These are phyloP conservation scores for Cantharis nigra DNA, from an alignment of 2,888 invertebrate species.

Conservation along the genomic window DNA sequence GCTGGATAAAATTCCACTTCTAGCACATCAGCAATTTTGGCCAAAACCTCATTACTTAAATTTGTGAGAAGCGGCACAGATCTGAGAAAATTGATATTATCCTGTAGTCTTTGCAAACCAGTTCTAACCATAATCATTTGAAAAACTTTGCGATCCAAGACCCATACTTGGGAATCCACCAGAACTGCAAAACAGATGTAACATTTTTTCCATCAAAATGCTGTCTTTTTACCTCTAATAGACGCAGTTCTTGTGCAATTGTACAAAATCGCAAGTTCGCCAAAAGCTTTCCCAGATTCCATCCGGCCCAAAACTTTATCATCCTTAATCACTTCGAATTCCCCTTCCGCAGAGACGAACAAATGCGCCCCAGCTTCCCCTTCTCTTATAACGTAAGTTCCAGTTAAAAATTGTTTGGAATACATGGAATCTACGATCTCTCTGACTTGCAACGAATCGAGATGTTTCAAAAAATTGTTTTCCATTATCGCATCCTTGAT, in stretches of 20 bases:
- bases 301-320: slow-evolving; percentile 65
- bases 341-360: slow-evolving; percentile 68
- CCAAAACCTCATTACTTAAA: slow-evolving; percentile 62
- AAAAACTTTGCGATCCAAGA: slow-evolving; percentile 69
- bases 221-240: slow-evolving; percentile 60
- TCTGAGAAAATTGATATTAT: slow-evolving; percentile 68
- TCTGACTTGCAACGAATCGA: slow-evolving; percentile 65
- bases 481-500: slow-evolving; percentile 69
- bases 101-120: slow-evolving; percentile 68
- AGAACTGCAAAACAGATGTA: slow-evolving; percentile 57
- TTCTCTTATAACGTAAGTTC: slow-evolving; percentile 64
- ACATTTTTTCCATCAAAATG: background rate
- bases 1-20: slow-evolving; percentile 70
- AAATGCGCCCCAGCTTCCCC: slow-evolving; percentile 68
- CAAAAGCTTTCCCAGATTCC: slow-evolving; percentile 69
- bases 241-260: slow-evolving; percentile 74
- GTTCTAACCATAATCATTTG: slow-evolving; percentile 75
- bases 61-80: slow-evolving; percentile 66
- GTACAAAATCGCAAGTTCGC: slow-evolving; percentile 75
- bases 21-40: slow-evolving; percentile 71
- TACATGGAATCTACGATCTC: slow-evolving; percentile 73
- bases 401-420: slow-evolving; percentile 59
- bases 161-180: slow-evolving; percentile 68
- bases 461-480: slow-evolving; percentile 69
- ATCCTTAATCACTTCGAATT: slow-evolving; percentile 70